Evolutionary conservation across 2,888 invertebrate genomes (phyloP), one percentile per base, ranked within the genome.

Genomic region (Cerceris ruficornis): DNA sequence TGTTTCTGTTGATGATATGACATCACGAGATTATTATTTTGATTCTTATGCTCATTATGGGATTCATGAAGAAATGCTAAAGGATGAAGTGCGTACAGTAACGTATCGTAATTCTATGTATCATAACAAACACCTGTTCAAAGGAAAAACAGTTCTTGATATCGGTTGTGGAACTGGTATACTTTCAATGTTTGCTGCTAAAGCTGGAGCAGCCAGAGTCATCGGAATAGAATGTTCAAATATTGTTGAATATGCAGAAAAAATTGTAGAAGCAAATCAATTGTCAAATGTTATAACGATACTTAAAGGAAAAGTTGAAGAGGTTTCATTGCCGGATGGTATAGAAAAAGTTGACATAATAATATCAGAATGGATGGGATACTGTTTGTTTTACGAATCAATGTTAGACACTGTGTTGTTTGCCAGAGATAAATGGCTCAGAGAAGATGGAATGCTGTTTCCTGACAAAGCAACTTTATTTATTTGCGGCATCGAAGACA

Each of bases 21-120:
- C 99, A 1, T 99, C 99, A 7, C 95, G 98, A 87, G 99, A 99
- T 93, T 99, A 99, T 93, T 99, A 99, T 93, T 99, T 99, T 92
- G 99, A 99, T 93, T 99, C 99, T 0, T 99, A 99, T 92, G 99
- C 99, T 64, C 99, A 99, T 93, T 99, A 99, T 93, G 99, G 99
- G 59, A 99, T 99, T 88, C 99, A 99, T 92, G 99, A 99, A 94
- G 99, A 99, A 93, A 99, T 99, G 99, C 93, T 99, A 80, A 99
- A 99, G 93, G 99, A 99, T 93, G 99, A 99, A 94, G 98, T 99
- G 42, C 95, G 99, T 69, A 99, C 99, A 14, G 94, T 98, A 79
- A 99, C 99, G 0, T 99, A 99, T 93, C 96, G 99, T 69, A 99
- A 99, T 92, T 98, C 99, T 11, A 99, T 99, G 97, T 98, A 98